Conservation (phyloP, 1,140 invertebrate genomes). For the Lethrus apterus region DNA sequence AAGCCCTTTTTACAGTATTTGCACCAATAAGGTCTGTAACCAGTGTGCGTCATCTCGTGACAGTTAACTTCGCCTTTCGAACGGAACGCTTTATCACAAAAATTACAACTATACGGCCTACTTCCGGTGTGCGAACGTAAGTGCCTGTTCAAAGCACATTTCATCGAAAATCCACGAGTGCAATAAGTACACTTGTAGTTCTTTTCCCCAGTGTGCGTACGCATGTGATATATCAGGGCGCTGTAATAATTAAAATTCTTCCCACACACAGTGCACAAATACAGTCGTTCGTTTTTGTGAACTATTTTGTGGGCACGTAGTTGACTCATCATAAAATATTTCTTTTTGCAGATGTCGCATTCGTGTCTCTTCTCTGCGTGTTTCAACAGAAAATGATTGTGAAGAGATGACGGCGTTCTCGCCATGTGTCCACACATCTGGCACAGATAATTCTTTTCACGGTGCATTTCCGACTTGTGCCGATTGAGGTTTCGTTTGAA, state of each 20-base stretch:
- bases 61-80: slow-evolving; percentile 34
- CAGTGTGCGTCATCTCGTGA: slow-evolving; percentile 54
- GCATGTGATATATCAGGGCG: slow-evolving; percentile 27
- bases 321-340: slow-evolving; percentile 15
- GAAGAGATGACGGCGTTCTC: background rate
- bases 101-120: slow-evolving; percentile 48
- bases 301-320: slow-evolving; percentile 14
- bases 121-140: slow-evolving; percentile 47
- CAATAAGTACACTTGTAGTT: slow-evolving; percentile 33
- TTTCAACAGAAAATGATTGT: slow-evolving; percentile 13
- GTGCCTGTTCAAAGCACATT: slow-evolving; percentile 32
- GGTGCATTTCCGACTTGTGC: slow-evolving; percentile 8
- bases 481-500: background rate
- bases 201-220: slow-evolving; percentile 28
- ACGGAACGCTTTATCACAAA: slow-evolving; percentile 40
- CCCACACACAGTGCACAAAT: slow-evolving; percentile 26
- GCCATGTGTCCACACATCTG: slow-evolving; percentile 17
- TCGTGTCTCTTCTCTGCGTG: slow-evolving; percentile 6
- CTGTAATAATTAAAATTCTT: slow-evolving; percentile 24
- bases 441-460: slow-evolving; percentile 16
- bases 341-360: slow-evolving; percentile 21
- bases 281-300: slow-evolving; percentile 17
- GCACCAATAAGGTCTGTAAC: slow-evolving; percentile 67
- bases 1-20: slow-evolving; percentile 63
- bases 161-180: slow-evolving; percentile 27